Conservation (phyloP, 2,888 invertebrate genomes). For the Synanthedon formicaeformis region DNA sequence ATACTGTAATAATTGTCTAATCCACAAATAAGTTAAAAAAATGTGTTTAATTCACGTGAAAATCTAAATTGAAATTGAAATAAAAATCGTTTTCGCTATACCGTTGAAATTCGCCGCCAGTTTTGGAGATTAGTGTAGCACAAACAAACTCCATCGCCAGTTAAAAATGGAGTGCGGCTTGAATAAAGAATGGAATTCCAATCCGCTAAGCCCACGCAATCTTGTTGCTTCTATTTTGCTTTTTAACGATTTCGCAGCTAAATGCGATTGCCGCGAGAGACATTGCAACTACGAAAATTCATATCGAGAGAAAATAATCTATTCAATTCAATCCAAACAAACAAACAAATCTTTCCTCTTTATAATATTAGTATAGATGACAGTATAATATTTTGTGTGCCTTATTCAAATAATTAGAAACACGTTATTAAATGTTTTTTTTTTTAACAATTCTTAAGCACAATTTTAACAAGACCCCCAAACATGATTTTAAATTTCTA, state of each 20-base stretch:
- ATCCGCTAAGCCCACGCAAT: conserved; percentile 36
- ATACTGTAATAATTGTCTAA: conserved; percentile 17
- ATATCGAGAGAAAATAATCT: conserved; percentile 3
- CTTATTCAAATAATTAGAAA: no score
- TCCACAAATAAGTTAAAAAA: conserved; percentile 1
- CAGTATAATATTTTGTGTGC: no score
- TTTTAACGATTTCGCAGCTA: conserved; percentile 22
- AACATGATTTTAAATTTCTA: no score
- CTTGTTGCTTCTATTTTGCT: conserved; percentile 29
- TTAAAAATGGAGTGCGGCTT: conserved; percentile 19
- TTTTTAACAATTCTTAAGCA: no score
- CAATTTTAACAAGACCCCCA: no score
- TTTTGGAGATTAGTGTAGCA: background rate
- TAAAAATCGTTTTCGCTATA: background rate
- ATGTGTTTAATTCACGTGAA: background rate
- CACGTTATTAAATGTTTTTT: no score
- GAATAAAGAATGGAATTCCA: conserved; percentile 37
- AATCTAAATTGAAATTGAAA: background rate
- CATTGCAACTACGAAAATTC: conserved; percentile 14
- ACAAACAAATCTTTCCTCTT: no score
- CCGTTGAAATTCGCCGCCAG: background rate
- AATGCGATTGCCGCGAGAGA: conserved; percentile 12
- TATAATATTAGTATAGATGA: no score
- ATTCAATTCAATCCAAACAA: no score
- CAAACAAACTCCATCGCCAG: conserved; percentile 2